Conservation (phyloP, 30 jellyfish, hydroid and myxozoan genomes). For the Aurelia coerulea region DNA sequence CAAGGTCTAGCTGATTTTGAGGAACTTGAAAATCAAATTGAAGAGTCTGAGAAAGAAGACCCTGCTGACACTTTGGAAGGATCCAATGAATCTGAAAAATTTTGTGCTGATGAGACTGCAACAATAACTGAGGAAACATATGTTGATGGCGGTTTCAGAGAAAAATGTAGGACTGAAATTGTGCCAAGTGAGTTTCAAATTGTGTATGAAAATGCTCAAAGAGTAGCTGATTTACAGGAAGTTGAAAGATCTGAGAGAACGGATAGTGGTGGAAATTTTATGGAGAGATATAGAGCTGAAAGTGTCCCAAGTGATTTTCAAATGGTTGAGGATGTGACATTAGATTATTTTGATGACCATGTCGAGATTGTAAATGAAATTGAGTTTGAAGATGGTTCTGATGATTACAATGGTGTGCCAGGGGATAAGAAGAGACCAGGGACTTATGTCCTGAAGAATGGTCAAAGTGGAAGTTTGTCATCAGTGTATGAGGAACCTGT, state of each 20-base stretch:
- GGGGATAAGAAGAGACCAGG: conserved; percentile 25
- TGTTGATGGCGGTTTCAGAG: no score
- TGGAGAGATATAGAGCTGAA: neutral
- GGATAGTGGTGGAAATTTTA: no score
- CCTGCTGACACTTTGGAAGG: no score
- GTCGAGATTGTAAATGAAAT: neutral
- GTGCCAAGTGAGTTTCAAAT: no score
- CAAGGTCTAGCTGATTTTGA: no score
- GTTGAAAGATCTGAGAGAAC: neutral
- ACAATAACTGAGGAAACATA: no score
- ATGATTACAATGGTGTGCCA: neutral
- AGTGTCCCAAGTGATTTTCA: conserved; percentile 32
- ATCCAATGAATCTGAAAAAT: no score
- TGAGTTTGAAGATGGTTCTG: neutral
- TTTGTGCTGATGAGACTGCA: no score
- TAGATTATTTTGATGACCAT: conserved; percentile 11
- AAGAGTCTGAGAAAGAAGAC: no score
- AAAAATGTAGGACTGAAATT: no score
- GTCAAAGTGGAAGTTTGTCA: neutral
- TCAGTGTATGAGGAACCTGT: neutral
- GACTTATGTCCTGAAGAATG: conserved; percentile 8
- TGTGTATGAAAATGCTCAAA: neutral
- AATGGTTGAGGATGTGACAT: conserved; percentile 27
- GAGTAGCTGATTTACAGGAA: neutral
- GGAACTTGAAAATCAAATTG: no score